Evolutionary conservation across 1,140 invertebrate species (phyloP).

Genomic region (Hylaeus anthracinus): DNA sequence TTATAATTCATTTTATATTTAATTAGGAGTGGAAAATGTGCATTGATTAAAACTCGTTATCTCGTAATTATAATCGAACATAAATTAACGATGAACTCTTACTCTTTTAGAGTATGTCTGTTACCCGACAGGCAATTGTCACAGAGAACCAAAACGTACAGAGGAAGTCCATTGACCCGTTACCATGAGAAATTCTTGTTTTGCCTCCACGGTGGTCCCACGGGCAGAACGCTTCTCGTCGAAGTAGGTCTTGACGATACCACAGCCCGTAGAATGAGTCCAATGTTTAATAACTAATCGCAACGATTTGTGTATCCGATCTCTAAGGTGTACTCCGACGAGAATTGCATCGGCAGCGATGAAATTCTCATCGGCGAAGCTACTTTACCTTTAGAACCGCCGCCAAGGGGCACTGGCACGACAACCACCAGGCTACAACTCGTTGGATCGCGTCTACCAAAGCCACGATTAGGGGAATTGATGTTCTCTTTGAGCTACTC

Average conservation of each 20-base stretch:
- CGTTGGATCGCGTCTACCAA: slow-evolving; percentile 80
- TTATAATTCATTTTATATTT: too few relatives aligned
- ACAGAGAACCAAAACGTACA: slow-evolving; percentile 88
- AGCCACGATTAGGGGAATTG: slow-evolving; percentile 83
- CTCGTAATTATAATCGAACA: background rate
- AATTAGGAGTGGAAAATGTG: too few relatives aligned
- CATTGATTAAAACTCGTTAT: too few relatives aligned
- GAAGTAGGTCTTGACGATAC: slow-evolving; percentile 62
- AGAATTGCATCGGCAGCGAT: slow-evolving; percentile 60
- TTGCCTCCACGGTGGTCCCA: slow-evolving; percentile 81
- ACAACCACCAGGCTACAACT: slow-evolving; percentile 82
- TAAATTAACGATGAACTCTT: slow-evolving; percentile 2
- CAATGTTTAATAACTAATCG: background rate
- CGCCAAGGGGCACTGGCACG: slow-evolving; percentile 72
- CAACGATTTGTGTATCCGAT: background rate
- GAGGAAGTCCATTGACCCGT: slow-evolving; percentile 85
- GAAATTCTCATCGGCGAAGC: slow-evolving; percentile 75
- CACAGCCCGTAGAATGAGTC: background rate
- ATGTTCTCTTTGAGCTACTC: slow-evolving; percentile 84
- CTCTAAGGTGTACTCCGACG: slow-evolving; percentile 73
- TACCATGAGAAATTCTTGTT: slow-evolving; percentile 90
- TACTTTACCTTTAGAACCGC: slow-evolving; percentile 80
- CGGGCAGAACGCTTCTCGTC: slow-evolving; percentile 72
- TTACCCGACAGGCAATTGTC: slow-evolving; percentile 86
- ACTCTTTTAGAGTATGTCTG: slow-evolving; percentile 83